phyloP scores from a whole-genome alignment of 2,888 invertebrate species.

The Epinotia bilunana region DNA sequence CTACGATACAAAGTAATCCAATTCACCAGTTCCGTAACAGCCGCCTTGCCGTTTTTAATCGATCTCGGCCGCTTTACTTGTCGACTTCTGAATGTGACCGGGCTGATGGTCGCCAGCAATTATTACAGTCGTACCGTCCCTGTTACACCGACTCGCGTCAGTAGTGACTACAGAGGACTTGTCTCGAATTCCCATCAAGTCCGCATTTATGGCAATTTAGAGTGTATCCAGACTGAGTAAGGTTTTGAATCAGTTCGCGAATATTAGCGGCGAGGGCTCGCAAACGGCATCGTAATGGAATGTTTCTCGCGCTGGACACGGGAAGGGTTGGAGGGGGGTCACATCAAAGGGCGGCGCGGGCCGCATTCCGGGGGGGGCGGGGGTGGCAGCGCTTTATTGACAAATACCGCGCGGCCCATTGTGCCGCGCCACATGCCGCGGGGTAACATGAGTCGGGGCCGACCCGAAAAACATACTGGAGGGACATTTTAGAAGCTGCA shows the following conservation, averaged over 20 bases:
- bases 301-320: constrained; percentile 39
- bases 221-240: constrained; percentile 9
- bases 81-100: background rate
- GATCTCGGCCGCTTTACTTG: constrained; percentile 13
- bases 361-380: constrained; percentile 29
- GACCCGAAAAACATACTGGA: constrained; percentile 7
- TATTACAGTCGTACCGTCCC: constrained; percentile 12
- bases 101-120: constrained; percentile 4
- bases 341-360: constrained; percentile 35
- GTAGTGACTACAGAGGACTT: constrained; percentile 8
- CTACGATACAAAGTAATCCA: background rate
- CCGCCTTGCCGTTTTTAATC: constrained; percentile 16
- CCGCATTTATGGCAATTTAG: background rate
- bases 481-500: constrained; percentile 1
- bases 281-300: constrained; percentile 16
- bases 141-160: background rate
- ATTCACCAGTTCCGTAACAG: background rate
- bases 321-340: constrained; percentile 37
- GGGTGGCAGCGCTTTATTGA: constrained; percentile 44
- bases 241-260: constrained; percentile 17
- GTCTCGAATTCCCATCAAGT: constrained; percentile 5
- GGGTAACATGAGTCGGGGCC: background rate
- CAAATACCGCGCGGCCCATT: constrained; percentile 46
- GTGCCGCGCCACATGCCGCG: constrained; percentile 35
- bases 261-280: constrained; percentile 8